Evolutionary conservation across 2,113 vertebrate species (phyloP), one percentile per base, ranked within the genome.

Genomic region (Cavia porcellus): DNA sequence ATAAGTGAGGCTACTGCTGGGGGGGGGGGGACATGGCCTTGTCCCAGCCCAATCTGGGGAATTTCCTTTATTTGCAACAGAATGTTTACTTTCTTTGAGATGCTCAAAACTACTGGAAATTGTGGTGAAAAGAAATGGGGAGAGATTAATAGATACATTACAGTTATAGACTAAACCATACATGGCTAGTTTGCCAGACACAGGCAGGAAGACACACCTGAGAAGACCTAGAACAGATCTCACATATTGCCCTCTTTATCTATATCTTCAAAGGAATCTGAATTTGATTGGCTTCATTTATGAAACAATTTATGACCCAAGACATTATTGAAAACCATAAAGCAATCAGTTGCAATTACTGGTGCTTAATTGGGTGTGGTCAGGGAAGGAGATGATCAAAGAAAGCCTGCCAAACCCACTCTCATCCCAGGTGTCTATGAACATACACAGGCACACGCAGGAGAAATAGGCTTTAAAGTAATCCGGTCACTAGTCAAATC

Each of bases 281-380:
- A 85, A 66, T 88, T 88, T 91, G 83, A 93, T 22, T 92, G 57
- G 70, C 82, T 89, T 93, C 28, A 68, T 86, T 72, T 86, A 55
- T 88, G 47, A 93, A 90, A 83, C 22, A 87, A 47, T 84, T 62
- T 83, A 88, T 79, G 13, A 30, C 22, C 28, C n/a, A 64, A 32
- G 62, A 75, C n/a, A 57, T 75, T 55, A 52, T 61, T 59, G n/a
- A 89, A 96, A 95, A 82, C 85, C 81, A 74, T 70, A 61, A 24
- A 92, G 42, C 22, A 59, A 75, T 93, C 90, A 93, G 28, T 57
- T 52, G 55, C 45, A 83, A 81, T 94, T 85, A 92, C 70, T 68
- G 30, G n/a, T 55, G 55, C 24, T 91, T 85, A 90, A 83, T 61
- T 92, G 25, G 92, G 25, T 38, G 64, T 84, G 45, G n/a, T 62